These are phyloP conservation scores for Merodon equestris DNA, from an alignment of 2,888 invertebrate genomes.

Conservation along the genomic window DNA sequence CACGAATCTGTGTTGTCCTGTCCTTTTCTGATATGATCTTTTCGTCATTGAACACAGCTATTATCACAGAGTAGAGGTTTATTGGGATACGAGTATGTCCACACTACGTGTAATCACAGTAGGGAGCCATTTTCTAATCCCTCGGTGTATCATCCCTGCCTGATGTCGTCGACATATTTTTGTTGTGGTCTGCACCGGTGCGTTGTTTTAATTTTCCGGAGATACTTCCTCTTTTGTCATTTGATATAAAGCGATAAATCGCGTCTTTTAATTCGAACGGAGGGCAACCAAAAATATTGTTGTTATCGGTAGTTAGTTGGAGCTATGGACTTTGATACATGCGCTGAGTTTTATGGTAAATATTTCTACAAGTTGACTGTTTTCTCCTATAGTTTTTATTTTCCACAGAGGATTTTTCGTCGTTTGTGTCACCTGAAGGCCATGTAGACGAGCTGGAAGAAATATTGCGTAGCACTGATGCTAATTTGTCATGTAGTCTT, in stretches of 20 bases:
- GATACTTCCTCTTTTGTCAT: too few relatives aligned
- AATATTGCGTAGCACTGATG: constrained; percentile 73
- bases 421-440: constrained; percentile 72
- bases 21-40: too few relatives aligned
- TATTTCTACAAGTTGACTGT: background rate
- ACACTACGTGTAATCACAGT: too few relatives aligned
- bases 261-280: too few relatives aligned
- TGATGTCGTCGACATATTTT: constrained; percentile 36
- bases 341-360: constrained; percentile 54
- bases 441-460: constrained; percentile 74
- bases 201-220: background rate
- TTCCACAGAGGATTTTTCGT: constrained; percentile 38
- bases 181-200: constrained; percentile 48
- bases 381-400: background rate
- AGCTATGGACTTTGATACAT: constrained; percentile 59
- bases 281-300: too few relatives aligned
- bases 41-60: too few relatives aligned
- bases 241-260: too few relatives aligned
- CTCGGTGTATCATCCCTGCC: constrained; percentile 23
- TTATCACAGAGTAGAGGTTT: too few relatives aligned
- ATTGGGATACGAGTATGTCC: too few relatives aligned
- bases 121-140: too few relatives aligned
- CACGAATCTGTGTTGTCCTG: too few relatives aligned
- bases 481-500: constrained; percentile 67
- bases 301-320: too few relatives aligned